These are phyloP conservation scores for Brachynemurus nebulosus DNA, from an alignment of 2,888 invertebrate genomes.

Conservation along the genomic window DNA sequence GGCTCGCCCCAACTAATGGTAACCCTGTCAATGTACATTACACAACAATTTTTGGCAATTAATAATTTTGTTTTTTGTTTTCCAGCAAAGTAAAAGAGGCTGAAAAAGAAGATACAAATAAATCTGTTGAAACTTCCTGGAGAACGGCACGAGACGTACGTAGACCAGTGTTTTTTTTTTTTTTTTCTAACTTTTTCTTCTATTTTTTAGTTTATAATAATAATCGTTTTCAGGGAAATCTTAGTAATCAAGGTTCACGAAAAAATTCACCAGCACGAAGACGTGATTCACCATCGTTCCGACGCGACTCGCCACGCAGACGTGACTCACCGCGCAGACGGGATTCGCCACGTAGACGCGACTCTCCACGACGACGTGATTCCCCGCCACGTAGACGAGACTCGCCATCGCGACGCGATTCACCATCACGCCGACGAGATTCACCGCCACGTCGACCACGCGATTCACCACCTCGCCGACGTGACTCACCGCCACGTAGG, in stretches of 20 bases:
- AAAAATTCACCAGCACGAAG: slow-evolving; percentile 1
- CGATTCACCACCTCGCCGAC: slow-evolving; percentile 12
- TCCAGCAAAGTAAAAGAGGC: neutral
- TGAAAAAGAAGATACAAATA: slow-evolving; percentile 1
- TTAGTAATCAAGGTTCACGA: too few species aligned
- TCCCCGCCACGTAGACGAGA: slow-evolving; percentile 7
- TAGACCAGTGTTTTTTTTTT: too few species aligned
- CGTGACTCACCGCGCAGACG: too few species aligned
- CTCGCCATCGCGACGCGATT: neutral
- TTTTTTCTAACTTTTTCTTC: too few species aligned
- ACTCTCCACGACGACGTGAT: neutral
- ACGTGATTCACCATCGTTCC: slow-evolving; percentile 11
- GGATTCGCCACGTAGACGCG: neutral
- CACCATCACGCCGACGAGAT: slow-evolving; percentile 2
- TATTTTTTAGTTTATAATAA: too few species aligned
- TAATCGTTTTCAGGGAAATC: too few species aligned
- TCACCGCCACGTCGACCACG: slow-evolving; percentile 1
- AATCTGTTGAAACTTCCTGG: neutral
- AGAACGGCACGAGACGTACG: slow-evolving; percentile 12
- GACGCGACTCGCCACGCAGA: slow-evolving; percentile 6
- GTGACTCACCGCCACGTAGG: slow-evolving; percentile 3
- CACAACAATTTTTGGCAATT: too few species aligned
- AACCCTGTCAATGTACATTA: too few species aligned
- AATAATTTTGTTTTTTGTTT: too few species aligned
- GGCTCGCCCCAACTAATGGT: too few species aligned